Evolutionary conservation across 2,113 vertebrate genomes (phyloP).

Genomic region (Illadopsis cleaveri): DNA sequence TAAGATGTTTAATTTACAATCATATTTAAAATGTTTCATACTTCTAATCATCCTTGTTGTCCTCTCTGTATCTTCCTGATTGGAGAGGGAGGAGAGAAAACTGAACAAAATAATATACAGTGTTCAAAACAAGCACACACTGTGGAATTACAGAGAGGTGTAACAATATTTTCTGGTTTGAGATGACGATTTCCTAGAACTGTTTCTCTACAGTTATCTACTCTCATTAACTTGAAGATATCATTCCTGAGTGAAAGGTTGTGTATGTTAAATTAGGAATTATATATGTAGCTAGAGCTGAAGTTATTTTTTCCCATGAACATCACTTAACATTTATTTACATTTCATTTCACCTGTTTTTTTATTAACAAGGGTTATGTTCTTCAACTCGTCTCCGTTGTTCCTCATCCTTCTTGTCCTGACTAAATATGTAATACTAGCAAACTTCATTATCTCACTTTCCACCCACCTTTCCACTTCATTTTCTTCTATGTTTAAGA

Average conservation of each 20-base stretch:
- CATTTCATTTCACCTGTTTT: neutral
- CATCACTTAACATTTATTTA: neutral
- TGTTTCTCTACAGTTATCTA: neutral
- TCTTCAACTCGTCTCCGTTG: neutral
- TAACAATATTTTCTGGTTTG: neutral
- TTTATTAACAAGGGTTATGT: neutral
- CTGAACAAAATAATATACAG: neutral
- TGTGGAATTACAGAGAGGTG: neutral
- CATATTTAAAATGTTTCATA: neutral
- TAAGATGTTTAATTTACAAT: neutral
- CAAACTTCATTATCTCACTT: neutral
- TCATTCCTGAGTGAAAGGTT: neutral
- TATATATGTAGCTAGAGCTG: neutral
- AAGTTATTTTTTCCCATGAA: neutral
- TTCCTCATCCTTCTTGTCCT: neutral
- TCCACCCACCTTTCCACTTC: neutral
- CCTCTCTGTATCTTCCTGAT: neutral
- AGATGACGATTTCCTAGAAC: neutral
- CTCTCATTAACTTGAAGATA: neutral
- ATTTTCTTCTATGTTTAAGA: neutral
- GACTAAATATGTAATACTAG: neutral
- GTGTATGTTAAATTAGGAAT: neutral
- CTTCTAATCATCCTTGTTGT: neutral
- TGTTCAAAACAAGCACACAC: neutral
- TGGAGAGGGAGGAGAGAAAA: neutral